Percentiles rank a stretch among this genome's conserved stretches.
Evolutionary conservation across 2,113 vertebrate species (phyloP).

Genomic region (Oriolus oriolus): DNA sequence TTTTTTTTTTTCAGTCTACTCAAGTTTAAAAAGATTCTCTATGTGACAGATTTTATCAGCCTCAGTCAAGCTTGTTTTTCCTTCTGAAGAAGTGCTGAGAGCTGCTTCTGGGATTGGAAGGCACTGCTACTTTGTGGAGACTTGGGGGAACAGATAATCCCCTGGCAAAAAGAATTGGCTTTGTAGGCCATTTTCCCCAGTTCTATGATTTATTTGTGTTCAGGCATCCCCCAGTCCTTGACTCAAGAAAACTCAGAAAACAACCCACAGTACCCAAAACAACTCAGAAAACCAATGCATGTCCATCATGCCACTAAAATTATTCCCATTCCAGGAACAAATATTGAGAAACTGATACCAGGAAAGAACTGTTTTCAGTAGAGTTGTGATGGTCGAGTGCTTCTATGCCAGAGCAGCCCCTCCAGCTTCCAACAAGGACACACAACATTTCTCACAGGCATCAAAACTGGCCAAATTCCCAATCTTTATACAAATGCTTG

Average conservation of each 20-base stretch:
- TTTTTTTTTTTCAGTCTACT: background rate
- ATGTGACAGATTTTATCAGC: background rate
- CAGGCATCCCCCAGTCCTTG: background rate
- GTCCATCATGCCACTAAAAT: background rate
- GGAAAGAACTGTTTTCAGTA: background rate
- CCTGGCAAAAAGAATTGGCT: background rate
- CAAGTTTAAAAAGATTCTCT: background rate
- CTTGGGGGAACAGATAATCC: slow-evolving; percentile 39
- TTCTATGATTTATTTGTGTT: background rate
- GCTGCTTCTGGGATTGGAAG: background rate
- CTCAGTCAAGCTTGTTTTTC: background rate
- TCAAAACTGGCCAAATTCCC: background rate
- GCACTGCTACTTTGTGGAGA: background rate
- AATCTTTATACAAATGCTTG: background rate
- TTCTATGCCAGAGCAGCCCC: background rate
- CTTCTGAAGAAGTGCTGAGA: background rate
- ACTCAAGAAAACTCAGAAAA: slow-evolving; percentile 14
- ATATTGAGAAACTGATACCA: background rate
- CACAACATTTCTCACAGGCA: background rate
- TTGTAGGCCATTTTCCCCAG: background rate
- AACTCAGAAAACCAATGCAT: background rate
- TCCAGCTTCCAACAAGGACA: background rate
- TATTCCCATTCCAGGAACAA: background rate
- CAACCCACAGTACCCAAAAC: background rate
- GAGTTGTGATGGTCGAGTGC: background rate